A percentile compares a stretch with the other conserved stretches of the same genome.
These are phyloP conservation scores for Pantherophis vulpinus DNA, from an alignment of 2,797 vertebrate genomes.

Conservation along the genomic window DNA sequence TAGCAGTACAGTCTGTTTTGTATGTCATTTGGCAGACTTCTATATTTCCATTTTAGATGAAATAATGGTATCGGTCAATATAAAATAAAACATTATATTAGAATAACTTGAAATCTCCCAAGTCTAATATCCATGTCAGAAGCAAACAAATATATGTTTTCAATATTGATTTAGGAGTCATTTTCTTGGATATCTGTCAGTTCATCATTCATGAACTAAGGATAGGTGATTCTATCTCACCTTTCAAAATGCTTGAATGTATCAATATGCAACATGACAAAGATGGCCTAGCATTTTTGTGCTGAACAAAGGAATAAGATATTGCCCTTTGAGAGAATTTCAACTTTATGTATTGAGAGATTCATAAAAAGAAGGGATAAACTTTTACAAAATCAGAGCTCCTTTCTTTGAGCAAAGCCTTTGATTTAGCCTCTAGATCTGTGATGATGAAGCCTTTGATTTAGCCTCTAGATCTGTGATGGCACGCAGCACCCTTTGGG, in stretches of 20 bases:
- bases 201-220: neutral
- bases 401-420: neutral
- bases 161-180: neutral
- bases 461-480: neutral
- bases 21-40: neutral
- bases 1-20: neutral
- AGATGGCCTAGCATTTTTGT: neutral
- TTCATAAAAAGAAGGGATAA: neutral
- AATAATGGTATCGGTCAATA: neutral
- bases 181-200: neutral
- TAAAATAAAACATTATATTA: neutral
- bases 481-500: too few species aligned
- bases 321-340: neutral
- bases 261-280: neutral
- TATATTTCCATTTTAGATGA: neutral
- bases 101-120: neutral
- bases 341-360: neutral
- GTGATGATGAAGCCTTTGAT: neutral
- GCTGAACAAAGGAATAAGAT: neutral
- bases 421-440: neutral
- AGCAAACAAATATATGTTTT: neutral
- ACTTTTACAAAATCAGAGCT: neutral
- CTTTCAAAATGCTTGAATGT: too few species aligned
- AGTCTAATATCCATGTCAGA: neutral
- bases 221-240: neutral